Evolutionary conservation across 1,140 invertebrate species (phyloP), one percentile per base, ranked within the genome.

Genomic region (Caerostris darwini): DNA sequence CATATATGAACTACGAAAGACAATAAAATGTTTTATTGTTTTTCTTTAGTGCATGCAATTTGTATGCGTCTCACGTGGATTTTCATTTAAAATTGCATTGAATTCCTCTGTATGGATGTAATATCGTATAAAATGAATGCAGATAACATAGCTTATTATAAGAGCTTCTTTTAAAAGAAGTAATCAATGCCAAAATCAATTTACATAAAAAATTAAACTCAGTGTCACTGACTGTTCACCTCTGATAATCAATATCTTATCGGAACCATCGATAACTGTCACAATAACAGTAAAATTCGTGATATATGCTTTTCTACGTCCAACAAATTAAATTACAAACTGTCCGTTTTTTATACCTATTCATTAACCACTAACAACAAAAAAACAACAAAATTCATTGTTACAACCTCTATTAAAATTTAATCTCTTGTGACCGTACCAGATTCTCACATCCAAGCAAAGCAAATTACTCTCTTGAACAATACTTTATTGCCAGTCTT

Each of bases 391-490:
- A 50, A 34, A 77, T 77, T 77, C 71, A 77, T 77, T 77, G 71
- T 77, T 77, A 50, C 10, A 50, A 77, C 53, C 71, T 50, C 71
- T 7, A 77, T 77, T 77, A 77, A 12, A 77, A 50, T 50, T 77
- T 50, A 77, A 77, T 77, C 71, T 34, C 12, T 12, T 50, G 34
- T 77, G 34, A 85, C n/a, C 50, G 83, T 85, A 10, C 56, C 56
- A 88, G 53, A 50, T 88, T 88, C 59, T 88, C 86, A 88, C 54
- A 88, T 6, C 86, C 8, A 5, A 34, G 86, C 56, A 59, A 59
- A 85, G 57, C 64, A 88, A 88, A 64, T 88, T n/a, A 54, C 50
- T 61, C 10, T 64, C 14, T 3, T 64, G 86, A 88, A 88, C 86
- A 88, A 88, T 88, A 88, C 86, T 64, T 64, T 53, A 61, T 53